Percentiles rank a stretch among this genome's conserved stretches.
These are phyloP conservation scores for Alethe castanea DNA, from an alignment of 2,113 vertebrate genomes.

Conservation along the genomic window DNA sequence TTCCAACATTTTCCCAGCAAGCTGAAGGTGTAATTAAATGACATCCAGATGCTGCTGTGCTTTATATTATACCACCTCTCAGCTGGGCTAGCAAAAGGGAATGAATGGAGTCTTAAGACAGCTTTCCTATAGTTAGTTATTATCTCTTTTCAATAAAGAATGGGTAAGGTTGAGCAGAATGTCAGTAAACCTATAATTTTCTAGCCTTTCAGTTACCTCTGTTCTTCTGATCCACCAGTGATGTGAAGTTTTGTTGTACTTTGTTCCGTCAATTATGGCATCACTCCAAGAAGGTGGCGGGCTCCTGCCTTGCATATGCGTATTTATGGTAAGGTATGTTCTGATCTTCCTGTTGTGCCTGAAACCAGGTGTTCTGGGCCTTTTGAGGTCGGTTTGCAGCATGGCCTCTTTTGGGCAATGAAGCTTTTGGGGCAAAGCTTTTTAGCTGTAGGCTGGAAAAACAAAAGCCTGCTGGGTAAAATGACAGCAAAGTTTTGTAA, in stretches of 20 bases:
- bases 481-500: background rate
- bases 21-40: conserved; percentile 48
- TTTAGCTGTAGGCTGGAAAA: background rate
- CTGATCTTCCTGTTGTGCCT: background rate
- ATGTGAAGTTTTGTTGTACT: conserved; percentile 51
- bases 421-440: background rate
- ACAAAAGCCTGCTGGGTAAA: background rate
- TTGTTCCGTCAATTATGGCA: conserved; percentile 30
- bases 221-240: conserved; percentile 28
- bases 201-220: conserved; percentile 51
- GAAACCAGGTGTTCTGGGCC: conserved; percentile 32
- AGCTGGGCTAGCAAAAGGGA: conserved; percentile 16
- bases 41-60: conserved; percentile 40
- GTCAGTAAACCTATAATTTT: conserved; percentile 65
- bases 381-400: background rate
- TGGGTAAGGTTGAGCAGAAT: conserved; percentile 45
- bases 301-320: background rate
- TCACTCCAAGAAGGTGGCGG: conserved; percentile 9
- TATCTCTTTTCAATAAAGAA: conserved; percentile 64
- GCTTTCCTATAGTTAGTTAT: conserved; percentile 53
- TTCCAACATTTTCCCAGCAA: conserved; percentile 31
- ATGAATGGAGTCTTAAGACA: conserved; percentile 52
- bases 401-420: fast-evolving
- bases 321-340: conserved; percentile 21
- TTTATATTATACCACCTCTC: background rate